Base-by-base conservation (phyloP, 2,888 invertebrate genomes). In the Hydraecia micacea region DNA sequence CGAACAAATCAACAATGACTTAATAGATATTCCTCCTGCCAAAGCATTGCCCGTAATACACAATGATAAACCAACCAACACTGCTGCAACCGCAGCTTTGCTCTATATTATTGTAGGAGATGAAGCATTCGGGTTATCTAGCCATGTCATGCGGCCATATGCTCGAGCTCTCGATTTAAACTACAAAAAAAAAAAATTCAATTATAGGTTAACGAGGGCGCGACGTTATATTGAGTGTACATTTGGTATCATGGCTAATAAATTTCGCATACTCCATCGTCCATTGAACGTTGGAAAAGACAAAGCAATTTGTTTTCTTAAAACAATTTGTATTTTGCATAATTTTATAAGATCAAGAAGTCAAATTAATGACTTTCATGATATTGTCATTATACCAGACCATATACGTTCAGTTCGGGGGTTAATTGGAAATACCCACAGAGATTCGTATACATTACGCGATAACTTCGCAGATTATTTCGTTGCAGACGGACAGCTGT, bases 401-500 rank as follows among this genome's bases (percentile, higher is more conserved):
- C 85, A 83, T 83, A 85, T 85, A 71, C 85, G 85, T 79, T 52
- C 68, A 66, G 70, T 85, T 70, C 65, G 65, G 72, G 72, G 63
- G 74, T 74, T 74, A 75, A 72, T 85, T 85, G 81, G 85, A 67
- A 80, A 77, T 62, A 78, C 78, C 75, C 80, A 81, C 46, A 83
- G 81, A 83, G 75, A 83, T 73, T 62, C 75, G 79, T 81, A 79
- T 81, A 81, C 83, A 84, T 71, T 84, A 85, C 85, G 86, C 75
- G 86, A 86, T 86, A 77, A 82, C 39, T 86, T 84, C 78, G 81
- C 84, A 58, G 81, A 86, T 84, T 84, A 86, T 80, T 86, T 86
- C 76, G 78, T 81, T 46, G 62, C 84, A 81, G 80, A 86, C 58
- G 84, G 85, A 55, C 55, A 86, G 80, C 42, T 86, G 76, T 84